Evolutionary conservation across 2,888 invertebrate genomes (phyloP).

Genomic region (Scaptomyza tumidula): DNA sequence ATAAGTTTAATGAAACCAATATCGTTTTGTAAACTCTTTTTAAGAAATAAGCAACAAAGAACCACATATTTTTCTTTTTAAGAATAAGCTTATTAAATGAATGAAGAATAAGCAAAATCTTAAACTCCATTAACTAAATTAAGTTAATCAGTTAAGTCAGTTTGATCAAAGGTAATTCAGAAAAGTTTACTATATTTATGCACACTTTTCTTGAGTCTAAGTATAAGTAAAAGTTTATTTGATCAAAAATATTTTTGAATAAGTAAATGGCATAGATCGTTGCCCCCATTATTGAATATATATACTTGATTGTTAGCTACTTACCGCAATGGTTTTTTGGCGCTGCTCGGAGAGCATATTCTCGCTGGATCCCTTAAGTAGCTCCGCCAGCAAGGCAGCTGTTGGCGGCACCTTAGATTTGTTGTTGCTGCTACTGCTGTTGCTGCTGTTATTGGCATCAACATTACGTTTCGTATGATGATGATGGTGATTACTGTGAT

Average conservation of each 20-base stretch:
- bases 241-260: constrained; percentile 3
- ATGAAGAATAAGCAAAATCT: no score
- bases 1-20: no score
- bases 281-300: not conserved
- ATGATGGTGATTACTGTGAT: constrained; percentile 53
- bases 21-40: no score
- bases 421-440: constrained; percentile 28
- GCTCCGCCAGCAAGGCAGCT: constrained; percentile 90
- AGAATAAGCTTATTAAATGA: no score
- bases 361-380: constrained; percentile 92
- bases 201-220: not conserved
- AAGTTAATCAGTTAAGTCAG: not conserved
- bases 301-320: constrained; percentile 43
- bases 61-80: no score
- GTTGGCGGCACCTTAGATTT: constrained; percentile 83
- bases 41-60: no score
- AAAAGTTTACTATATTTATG: not conserved
- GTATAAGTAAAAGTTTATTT: not conserved
- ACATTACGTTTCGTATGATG: constrained; percentile 75
- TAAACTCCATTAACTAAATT: no score
- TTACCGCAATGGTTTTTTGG: constrained; percentile 83
- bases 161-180: not conserved
- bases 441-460: constrained; percentile 59
- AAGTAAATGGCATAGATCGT: not conserved
- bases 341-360: constrained; percentile 87